phyloP scores from a whole-genome alignment of 2,888 invertebrate genomes.

The Acleris cristana region DNA sequence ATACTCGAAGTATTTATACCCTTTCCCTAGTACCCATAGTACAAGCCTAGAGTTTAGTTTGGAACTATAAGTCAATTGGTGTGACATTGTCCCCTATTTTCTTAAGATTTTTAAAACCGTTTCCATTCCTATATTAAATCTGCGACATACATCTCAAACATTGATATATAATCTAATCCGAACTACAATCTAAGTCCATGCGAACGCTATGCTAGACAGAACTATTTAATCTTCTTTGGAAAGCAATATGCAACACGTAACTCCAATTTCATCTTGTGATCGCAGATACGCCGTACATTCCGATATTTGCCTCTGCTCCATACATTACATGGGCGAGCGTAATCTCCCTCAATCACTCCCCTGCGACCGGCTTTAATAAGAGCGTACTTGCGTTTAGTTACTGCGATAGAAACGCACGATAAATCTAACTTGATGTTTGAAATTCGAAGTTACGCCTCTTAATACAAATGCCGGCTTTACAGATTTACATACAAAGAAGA shows the following conservation, averaged over 20 bases:
- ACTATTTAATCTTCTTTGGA: neutral
- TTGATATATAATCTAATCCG: too few species aligned
- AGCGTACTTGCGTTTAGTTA: neutral
- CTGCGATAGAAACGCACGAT: slow-evolving; percentile 7
- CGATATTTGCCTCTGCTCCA: slow-evolving; percentile 4
- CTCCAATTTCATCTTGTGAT: slow-evolving; percentile 3
- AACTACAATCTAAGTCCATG: too few species aligned
- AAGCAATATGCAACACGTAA: slow-evolving; percentile 5
- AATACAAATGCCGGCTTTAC: neutral
- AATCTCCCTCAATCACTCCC: slow-evolving; percentile 13
- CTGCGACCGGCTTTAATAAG: slow-evolving; percentile 1
- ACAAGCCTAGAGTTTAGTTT: too few species aligned
- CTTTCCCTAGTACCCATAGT: too few species aligned
- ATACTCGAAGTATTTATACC: too few species aligned
- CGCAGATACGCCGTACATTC: slow-evolving; percentile 5
- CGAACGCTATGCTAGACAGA: neutral
- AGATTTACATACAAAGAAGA: neutral
- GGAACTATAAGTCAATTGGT: too few species aligned
- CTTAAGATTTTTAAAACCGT: too few species aligned
- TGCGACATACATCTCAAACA: too few species aligned
- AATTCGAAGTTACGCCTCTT: slow-evolving; percentile 1
- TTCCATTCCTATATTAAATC: too few species aligned
- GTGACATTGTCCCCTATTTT: too few species aligned
- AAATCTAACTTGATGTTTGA: neutral
- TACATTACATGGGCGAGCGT: slow-evolving; percentile 4